Conservation (phyloP, 2,888 invertebrate species). For the Leistus spinibarbis region DNA sequence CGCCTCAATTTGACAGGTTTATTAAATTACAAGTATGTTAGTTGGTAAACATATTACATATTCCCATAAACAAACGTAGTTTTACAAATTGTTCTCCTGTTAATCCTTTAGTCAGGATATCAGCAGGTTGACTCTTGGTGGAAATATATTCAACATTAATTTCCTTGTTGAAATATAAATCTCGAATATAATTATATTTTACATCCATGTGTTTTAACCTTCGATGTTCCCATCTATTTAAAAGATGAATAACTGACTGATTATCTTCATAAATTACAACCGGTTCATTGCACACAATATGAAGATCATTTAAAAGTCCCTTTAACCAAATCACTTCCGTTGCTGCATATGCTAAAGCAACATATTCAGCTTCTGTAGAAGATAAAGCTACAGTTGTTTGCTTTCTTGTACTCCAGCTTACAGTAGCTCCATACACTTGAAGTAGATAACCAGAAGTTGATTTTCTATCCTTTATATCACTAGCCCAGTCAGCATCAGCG, state of each 20-base stretch:
- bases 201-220: constrained; percentile 30
- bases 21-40: not conserved
- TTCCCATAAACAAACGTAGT: not conserved
- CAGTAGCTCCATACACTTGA: constrained; percentile 42
- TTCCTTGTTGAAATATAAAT: not conserved
- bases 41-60: not conserved
- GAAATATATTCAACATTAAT: constrained; percentile 14
- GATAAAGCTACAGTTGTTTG: constrained; percentile 45
- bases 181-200: constrained; percentile 24
- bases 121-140: constrained; percentile 28
- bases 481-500: constrained; percentile 43
- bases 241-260: constrained; percentile 18
- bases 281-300: not conserved
- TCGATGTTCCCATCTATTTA: constrained; percentile 7
- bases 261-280: constrained; percentile 19
- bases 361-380: constrained; percentile 46
- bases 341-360: constrained; percentile 45
- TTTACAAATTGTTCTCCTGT: not conserved
- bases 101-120: constrained; percentile 26
- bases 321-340: constrained; percentile 45
- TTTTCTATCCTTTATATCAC: constrained; percentile 35
- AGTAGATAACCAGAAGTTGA: constrained; percentile 40
- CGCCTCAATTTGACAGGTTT: not conserved
- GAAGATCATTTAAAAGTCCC: constrained; percentile 43
- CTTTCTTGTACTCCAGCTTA: constrained; percentile 46